Evolutionary conservation across 2,113 vertebrate species (phyloP), one percentile per base, ranked within the genome.

Genomic region (Eulacestoma nigropectus): DNA sequence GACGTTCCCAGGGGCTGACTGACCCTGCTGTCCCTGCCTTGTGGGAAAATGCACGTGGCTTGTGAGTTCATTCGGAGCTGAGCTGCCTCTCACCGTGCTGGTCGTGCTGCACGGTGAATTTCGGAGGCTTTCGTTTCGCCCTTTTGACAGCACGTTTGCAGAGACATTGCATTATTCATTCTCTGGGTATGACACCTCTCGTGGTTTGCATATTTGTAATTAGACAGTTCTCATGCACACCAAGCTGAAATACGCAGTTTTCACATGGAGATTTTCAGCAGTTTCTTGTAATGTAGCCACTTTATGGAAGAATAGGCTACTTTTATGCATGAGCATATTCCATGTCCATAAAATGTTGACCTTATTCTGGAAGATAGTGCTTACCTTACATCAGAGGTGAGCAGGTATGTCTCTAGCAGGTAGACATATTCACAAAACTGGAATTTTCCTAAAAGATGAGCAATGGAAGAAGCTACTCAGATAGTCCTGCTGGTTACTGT

Each of bases 31-130:
- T 10, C 59, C 33, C 55, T 16, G 30, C 55, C 16, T 11, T 11
- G 23, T 4, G 30, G 52, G n/a, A 70, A 42, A 60, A n/a, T 0
- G 5, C 29, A 10, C 7, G 1, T 0, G 0, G 15, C 25, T 33
- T 37, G 11, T 16, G 35, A 12, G 30, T 2, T 67, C 42, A 1
- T 20, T 26, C 27, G 11, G 37, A 75, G 52, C 32, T 14, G 18
- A 1, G 10, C 62, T 33, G 27, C 41, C 79, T 20, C 22, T 39
- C 41, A 63, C 14, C 9, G 0, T 33, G 29, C 49, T 70, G 27
- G 3, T 18, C 29, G 2, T n/a, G 69, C 20, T 83, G 25, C 29
- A 4, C 3, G 23, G 46, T 55, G 50, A 39, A 26, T 32, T 37
- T 21, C 0, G 5, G 25, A 56, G 65, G 55, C 16, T 57, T 74